A percentile compares a stretch with the other conserved stretches of the same genome.
These are phyloP conservation scores for Myiozetetes cayanensis DNA, from an alignment of 2,113 vertebrate species.

Conservation along the genomic window DNA sequence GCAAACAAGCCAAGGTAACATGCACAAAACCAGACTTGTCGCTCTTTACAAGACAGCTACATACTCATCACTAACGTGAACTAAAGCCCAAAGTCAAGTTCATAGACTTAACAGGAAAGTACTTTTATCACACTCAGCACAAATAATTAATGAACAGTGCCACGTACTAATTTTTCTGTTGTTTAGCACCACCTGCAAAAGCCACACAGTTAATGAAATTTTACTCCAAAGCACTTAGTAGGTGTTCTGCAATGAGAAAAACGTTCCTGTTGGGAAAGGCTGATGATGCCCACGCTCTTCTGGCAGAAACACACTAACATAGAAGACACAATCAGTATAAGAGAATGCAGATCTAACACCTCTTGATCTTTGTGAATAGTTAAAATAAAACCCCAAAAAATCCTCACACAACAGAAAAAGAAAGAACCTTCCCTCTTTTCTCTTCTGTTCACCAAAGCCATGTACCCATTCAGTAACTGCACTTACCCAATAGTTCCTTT, in stretches of 20 bases:
- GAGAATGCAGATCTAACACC: background rate
- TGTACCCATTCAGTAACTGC: background rate
- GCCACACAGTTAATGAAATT: background rate
- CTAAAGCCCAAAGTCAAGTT: background rate
- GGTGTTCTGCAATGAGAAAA: background rate
- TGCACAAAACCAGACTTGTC: background rate
- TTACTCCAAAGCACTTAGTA: background rate
- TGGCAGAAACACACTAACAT: background rate
- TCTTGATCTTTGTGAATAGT: background rate
- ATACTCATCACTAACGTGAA: accelerated
- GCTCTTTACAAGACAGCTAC: background rate
- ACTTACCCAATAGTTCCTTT: slow-evolving; percentile 98
- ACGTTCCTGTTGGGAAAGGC: background rate
- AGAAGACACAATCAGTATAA: background rate
- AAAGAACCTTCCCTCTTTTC: background rate
- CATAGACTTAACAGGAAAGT: background rate
- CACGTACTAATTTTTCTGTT: background rate
- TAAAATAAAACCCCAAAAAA: background rate
- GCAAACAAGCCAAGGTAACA: background rate
- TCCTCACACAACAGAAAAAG: background rate
- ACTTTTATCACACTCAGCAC: background rate
- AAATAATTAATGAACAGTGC: background rate
- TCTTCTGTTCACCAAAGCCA: background rate
- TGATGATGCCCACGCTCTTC: background rate
- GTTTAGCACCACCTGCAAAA: background rate